phyloP scores from a whole-genome alignment of 2,888 invertebrate genomes.

The Pandemis cinnamomeana region DNA sequence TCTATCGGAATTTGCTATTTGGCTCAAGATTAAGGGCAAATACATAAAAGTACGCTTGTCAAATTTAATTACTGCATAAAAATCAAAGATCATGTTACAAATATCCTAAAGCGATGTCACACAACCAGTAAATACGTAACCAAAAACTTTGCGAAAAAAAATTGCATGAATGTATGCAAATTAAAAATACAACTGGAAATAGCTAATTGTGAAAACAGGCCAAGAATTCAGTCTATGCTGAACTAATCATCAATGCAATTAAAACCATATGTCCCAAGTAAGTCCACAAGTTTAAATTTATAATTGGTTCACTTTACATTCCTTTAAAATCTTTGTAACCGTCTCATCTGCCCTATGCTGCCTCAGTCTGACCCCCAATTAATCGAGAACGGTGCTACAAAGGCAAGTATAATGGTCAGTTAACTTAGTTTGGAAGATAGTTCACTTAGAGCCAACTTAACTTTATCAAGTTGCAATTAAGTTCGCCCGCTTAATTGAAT shows the following conservation, averaged over 20 bases:
- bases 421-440: slow-evolving; percentile 83
- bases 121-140: no score
- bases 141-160: no score
- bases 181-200: no score
- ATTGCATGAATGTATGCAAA: no score
- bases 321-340: slow-evolving; percentile 1
- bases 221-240: neutral
- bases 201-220: neutral
- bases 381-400: slow-evolving; percentile 76
- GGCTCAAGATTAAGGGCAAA: no score
- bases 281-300: neutral
- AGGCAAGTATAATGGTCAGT: slow-evolving; percentile 84
- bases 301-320: slow-evolving; percentile 5
- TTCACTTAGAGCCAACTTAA: slow-evolving; percentile 81
- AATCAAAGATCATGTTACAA: no score
- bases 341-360: slow-evolving; percentile 54
- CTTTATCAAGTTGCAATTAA: slow-evolving; percentile 84
- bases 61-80: no score
- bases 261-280: neutral
- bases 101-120: no score
- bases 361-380: slow-evolving; percentile 68
- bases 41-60: no score
- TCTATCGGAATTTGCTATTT: no score
- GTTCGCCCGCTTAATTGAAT: slow-evolving; percentile 79
- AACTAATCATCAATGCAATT: slow-evolving; percentile 4